phyloP scores from a whole-genome alignment of 2,888 invertebrate species.

The Dicyrtoma fusca region DNA sequence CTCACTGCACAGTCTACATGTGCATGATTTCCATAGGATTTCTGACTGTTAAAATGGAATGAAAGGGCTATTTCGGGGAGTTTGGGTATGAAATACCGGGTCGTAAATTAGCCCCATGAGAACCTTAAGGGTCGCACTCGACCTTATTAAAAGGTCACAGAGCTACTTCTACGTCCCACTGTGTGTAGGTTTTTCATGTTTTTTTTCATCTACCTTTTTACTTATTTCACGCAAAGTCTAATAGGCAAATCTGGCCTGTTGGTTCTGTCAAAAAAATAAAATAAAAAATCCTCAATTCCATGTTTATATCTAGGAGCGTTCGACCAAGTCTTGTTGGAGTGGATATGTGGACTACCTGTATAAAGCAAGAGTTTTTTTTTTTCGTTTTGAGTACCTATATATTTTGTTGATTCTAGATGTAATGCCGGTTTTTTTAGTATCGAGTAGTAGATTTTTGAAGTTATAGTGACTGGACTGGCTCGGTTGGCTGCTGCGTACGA shows the following conservation, averaged over 20 bases:
- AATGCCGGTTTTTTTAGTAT: no score
- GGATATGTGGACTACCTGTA: no score
- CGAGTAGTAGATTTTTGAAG: slow-evolving; percentile 1
- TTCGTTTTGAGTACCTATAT: no score
- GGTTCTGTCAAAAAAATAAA: slow-evolving; percentile 31
- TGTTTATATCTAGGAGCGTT: background rate
- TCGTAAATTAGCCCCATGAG: slow-evolving; percentile 51
- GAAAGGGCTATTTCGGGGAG: slow-evolving; percentile 38
- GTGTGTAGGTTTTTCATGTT: slow-evolving; percentile 47
- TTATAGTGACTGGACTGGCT: background rate
- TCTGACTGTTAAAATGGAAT: slow-evolving; percentile 33
- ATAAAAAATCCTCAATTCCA: background rate
- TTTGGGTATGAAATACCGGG: slow-evolving; percentile 33
- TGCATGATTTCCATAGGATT: slow-evolving; percentile 1
- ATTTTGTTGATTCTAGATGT: no score
- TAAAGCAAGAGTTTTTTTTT: no score
- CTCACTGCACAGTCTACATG: background rate
- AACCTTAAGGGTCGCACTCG: slow-evolving; percentile 51
- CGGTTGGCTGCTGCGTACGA: no score
- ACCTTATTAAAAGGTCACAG: slow-evolving; percentile 57
- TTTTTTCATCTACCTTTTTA: slow-evolving; percentile 21
- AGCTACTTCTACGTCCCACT: slow-evolving; percentile 49
- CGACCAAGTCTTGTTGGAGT: no score
- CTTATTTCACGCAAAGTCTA: slow-evolving; percentile 31
- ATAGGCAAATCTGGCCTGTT: slow-evolving; percentile 39